Conservation (phyloP, 2,888 invertebrate genomes). For the Seladonia tumulorum region DNA sequence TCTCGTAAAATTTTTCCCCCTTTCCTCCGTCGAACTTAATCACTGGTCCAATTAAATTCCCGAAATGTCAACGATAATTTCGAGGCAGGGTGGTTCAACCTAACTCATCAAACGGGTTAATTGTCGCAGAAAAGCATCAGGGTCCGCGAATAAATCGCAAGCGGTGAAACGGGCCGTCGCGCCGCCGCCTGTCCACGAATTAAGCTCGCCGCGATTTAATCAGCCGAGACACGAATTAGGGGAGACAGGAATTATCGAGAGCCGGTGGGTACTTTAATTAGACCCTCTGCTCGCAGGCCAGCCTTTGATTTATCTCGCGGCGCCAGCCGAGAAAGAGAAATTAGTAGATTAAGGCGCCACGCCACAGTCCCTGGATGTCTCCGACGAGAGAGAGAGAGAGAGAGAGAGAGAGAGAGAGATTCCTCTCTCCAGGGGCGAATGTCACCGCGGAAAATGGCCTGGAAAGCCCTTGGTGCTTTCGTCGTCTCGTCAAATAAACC, state of each 20-base stretch:
- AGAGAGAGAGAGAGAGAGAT: neutral
- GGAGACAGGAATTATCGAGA: slow-evolving; percentile 36
- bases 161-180: neutral
- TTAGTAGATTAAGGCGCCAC: slow-evolving; percentile 42
- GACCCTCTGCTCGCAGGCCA: neutral
- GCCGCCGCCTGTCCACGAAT: neutral
- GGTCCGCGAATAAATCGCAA: slow-evolving; percentile 3
- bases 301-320: slow-evolving; percentile 34
- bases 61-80: neutral
- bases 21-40: neutral
- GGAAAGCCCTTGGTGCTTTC: neutral
- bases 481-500: slow-evolving; percentile 21
- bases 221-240: slow-evolving; percentile 22
- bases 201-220: slow-evolving; percentile 28
- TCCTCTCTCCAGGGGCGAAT: neutral
- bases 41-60: neutral
- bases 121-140: neutral
- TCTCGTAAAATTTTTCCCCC: neutral
- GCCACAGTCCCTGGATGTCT: neutral
- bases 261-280: slow-evolving; percentile 38
- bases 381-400: neutral
- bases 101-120: neutral
- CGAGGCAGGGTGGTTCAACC: neutral
- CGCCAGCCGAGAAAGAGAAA: slow-evolving; percentile 31
- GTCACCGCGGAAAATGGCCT: neutral